phyloP scores from a whole-genome alignment of 2,888 invertebrate genomes.

The Ichneumoninae sp. region DNA sequence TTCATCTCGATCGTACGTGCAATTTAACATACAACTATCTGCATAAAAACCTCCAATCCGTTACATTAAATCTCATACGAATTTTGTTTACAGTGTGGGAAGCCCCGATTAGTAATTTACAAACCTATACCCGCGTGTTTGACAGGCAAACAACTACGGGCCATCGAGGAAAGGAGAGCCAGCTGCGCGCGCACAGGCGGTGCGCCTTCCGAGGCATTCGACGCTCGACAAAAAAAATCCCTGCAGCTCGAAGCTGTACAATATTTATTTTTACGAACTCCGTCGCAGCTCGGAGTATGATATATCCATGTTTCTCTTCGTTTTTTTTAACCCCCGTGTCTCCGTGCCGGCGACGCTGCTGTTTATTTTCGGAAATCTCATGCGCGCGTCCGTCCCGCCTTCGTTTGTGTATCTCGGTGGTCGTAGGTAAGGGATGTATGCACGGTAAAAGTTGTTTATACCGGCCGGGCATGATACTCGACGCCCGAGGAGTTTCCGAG shows the following conservation, averaged over 20 bases:
- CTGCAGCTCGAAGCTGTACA: background rate
- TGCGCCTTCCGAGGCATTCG: constrained; percentile 12
- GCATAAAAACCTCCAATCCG: too few species aligned
- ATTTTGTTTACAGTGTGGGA: background rate
- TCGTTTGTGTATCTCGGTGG: background rate
- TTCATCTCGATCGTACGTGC: too few species aligned
- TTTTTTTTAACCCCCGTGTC: background rate
- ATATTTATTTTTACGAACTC: constrained; percentile 44
- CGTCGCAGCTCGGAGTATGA: background rate
- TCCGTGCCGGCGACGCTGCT: background rate
- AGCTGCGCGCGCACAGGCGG: constrained; percentile 5
- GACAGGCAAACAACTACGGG: constrained; percentile 2
- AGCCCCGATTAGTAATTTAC: background rate
- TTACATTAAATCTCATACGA: background rate
- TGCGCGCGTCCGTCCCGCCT: background rate
- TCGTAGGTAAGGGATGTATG: background rate
- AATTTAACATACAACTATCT: too few species aligned
- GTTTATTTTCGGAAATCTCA: constrained; percentile 24
- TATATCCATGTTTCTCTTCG: background rate
- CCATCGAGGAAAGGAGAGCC: constrained; percentile 4
- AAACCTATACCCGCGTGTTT: background rate
- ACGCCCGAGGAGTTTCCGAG: background rate
- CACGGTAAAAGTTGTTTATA: constrained; percentile 2
- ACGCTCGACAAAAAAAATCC: background rate
- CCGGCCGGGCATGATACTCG: background rate